phyloP scores from a whole-genome alignment of 1,140 invertebrate genomes.

The Drosophila athabasca region DNA sequence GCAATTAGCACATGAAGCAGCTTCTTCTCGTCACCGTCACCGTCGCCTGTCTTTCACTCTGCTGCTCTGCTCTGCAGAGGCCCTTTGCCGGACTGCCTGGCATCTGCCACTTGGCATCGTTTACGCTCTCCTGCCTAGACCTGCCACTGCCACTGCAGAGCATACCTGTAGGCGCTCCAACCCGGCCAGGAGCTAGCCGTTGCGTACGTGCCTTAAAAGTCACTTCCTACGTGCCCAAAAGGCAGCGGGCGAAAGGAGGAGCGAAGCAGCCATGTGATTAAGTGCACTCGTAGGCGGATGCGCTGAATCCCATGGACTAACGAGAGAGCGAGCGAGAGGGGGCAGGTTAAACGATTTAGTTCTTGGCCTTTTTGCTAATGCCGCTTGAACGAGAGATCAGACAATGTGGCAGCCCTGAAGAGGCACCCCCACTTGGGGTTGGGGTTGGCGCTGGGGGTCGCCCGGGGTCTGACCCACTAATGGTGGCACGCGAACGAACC shows the following conservation, averaged over 20 bases:
- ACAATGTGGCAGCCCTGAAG: conserved; percentile 32
- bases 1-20: conserved; percentile 81
- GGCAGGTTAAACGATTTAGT: conserved; percentile 60
- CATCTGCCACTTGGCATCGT: conserved; percentile 75
- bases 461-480: conserved; percentile 39
- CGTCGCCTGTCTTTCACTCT: conserved; percentile 38
- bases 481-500: conserved; percentile 27
- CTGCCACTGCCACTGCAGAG: conserved; percentile 11
- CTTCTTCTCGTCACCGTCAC: conserved; percentile 53
- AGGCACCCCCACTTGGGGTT: neutral
- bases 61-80: conserved; percentile 17
- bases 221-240: conserved; percentile 48
- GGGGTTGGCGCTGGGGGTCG: conserved; percentile 7
- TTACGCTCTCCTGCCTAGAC: conserved; percentile 55
- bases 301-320: conserved; percentile 48
- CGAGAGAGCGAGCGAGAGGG: conserved; percentile 30
- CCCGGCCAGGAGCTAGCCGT: neutral
- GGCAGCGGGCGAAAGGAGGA: conserved; percentile 30
- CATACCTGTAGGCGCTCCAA: conserved; percentile 26
- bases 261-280: conserved; percentile 65
- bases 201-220: conserved; percentile 50
- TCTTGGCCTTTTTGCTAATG: conserved; percentile 27
- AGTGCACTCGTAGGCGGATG: conserved; percentile 70
- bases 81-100: conserved; percentile 40
- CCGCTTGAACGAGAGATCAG: conserved; percentile 24